A percentile compares a stretch with the other conserved stretches of the same genome.
Conservation (phyloP, 2,797 vertebrate genomes). For the Myotis findleyi region DNA sequence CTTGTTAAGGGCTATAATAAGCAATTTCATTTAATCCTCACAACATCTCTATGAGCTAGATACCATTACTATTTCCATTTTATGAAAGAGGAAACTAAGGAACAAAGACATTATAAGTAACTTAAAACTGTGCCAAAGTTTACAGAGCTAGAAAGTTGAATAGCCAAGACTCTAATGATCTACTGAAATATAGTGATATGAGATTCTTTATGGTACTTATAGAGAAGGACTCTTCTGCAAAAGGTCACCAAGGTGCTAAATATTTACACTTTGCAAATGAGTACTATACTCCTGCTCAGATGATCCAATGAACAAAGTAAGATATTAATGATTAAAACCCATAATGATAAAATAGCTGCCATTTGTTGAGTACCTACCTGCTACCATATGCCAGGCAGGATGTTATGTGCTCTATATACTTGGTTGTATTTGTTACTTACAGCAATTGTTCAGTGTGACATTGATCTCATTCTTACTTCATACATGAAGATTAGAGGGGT, state of each 20-base stretch:
- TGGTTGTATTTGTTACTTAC: background rate
- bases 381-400: background rate
- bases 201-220: background rate
- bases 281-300: background rate
- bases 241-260: background rate
- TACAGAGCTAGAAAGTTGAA: slow-evolving; percentile 46
- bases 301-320: slow-evolving; percentile 38
- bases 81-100: slow-evolving; percentile 51
- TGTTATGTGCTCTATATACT: background rate
- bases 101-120: background rate
- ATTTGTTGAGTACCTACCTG: background rate
- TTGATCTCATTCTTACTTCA: background rate
- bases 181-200: background rate
- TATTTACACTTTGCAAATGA: slow-evolving; percentile 28
- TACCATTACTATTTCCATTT: slow-evolving; percentile 1
- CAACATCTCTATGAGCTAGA: background rate
- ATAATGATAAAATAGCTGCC: slow-evolving; percentile 4
- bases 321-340: background rate
- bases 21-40: slow-evolving; percentile 41
- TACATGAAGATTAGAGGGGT: background rate
- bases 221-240: background rate
- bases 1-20: background rate
- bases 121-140: background rate
- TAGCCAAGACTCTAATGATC: background rate
- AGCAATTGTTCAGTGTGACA: background rate